A percentile compares a stretch with the other conserved stretches of the same genome.
These are phyloP conservation scores for Nannoperca obscura DNA, from an alignment of 2,797 vertebrate species.

Conservation along the genomic window DNA sequence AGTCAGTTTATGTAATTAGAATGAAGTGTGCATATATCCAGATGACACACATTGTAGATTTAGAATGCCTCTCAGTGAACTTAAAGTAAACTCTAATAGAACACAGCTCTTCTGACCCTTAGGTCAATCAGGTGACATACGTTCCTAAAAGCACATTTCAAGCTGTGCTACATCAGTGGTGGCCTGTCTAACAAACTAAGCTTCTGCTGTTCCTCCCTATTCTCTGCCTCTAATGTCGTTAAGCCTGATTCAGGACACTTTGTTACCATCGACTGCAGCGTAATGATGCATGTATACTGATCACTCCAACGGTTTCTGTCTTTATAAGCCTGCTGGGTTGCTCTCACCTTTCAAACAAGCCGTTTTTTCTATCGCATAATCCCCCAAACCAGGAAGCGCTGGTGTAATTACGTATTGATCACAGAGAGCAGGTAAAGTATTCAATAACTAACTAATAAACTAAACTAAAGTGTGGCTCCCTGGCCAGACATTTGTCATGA, in stretches of 20 bases:
- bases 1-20: not conserved
- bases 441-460: slow-evolving; percentile 37
- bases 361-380: slow-evolving; percentile 65
- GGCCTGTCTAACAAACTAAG: slow-evolving; percentile 61
- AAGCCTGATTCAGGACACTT: slow-evolving; percentile 68
- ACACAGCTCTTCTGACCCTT: slow-evolving; percentile 1
- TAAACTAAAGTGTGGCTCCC: slow-evolving; percentile 25
- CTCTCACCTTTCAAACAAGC: slow-evolving; percentile 51
- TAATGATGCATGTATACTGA: slow-evolving; percentile 73
- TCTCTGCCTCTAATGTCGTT: slow-evolving; percentile 67
- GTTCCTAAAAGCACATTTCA: too few species aligned
- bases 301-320: slow-evolving; percentile 58
- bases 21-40: not conserved
- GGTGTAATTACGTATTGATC: slow-evolving; percentile 81
- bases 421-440: slow-evolving; percentile 58
- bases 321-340: slow-evolving; percentile 56
- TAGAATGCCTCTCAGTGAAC: not conserved
- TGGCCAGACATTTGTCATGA: slow-evolving; percentile 59
- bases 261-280: slow-evolving; percentile 71
- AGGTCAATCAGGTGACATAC: not conserved
- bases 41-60: not conserved
- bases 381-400: slow-evolving; percentile 66
- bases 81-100: slow-evolving; percentile 29
- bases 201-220: slow-evolving; percentile 54
- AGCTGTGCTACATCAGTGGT: slow-evolving; percentile 13